Evolutionary conservation across 2,888 invertebrate species (phyloP), one percentile per base, ranked within the genome.

Genomic region (Lacanobia wlatinum): DNA sequence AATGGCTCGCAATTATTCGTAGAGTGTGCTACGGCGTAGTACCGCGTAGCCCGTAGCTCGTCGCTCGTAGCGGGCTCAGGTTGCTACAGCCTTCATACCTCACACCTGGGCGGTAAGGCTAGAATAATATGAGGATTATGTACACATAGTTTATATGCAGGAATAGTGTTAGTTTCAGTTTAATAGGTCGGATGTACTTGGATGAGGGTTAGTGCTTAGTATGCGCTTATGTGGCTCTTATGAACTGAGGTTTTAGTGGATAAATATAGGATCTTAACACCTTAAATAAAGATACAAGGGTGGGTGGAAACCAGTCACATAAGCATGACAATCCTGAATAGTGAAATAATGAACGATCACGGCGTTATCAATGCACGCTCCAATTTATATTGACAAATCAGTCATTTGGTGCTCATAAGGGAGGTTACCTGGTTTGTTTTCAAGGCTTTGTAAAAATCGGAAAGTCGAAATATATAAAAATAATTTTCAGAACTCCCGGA

Each of bases 31-130:
- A 82, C 83, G 73, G 10, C 66, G 75, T 79, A 79, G 67, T 73
- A 34, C 73, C 40, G 40, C 65, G 34, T 76, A 62, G 68, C 60
- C 14, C 83, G 75, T 80, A 83, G 70, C 72, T 14, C 80, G 80
- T 84, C 82, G 84, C 82, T 73, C 73, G 78, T 79, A 74, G 85
- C 79, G 59, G 52, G 75, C 76, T 82, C 85, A 83, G 63, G 78
- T 84, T 82, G 62, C 85, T 77, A 76, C 73, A 69, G 48, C 56
- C 73, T 75, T 64, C 61, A 73, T 82, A 75, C 71, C 50, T 78
- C 76, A 76, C 70, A 68, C 48, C 56, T 40, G 50, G 14, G 64
- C 58, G 38, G 73, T 73, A 78, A 77, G 73, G 43, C 53, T 60
- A 23, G 73, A 77, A 77, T 77, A 77, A 70, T 72, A 67, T 70